phyloP scores from a whole-genome alignment of 2,113 vertebrate species.

The Platysteira castanea region DNA sequence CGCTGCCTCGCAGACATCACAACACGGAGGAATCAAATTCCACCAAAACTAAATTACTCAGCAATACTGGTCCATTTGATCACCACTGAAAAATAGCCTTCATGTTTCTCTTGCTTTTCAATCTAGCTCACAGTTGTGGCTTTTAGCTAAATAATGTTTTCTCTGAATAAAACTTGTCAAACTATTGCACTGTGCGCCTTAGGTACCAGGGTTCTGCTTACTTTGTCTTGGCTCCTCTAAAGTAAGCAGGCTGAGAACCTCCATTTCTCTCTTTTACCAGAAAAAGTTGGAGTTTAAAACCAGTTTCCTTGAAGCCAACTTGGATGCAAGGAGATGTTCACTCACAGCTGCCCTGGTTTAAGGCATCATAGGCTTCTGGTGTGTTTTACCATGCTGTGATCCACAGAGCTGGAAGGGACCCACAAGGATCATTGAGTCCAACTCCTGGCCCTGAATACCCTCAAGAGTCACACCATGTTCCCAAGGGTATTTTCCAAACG shows the following conservation, averaged over 20 bases:
- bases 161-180: neutral
- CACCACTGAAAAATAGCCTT: neutral
- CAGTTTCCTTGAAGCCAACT: neutral
- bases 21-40: slow-evolving; percentile 8
- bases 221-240: neutral
- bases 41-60: slow-evolving; percentile 15
- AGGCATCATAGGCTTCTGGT: neutral
- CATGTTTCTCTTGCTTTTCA: neutral
- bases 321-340: neutral
- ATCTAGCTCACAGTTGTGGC: neutral
- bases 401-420: neutral
- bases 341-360: neutral
- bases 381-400: neutral
- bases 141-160: neutral
- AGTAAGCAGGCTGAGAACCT: neutral
- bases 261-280: neutral
- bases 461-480: neutral
- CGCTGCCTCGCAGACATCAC: neutral
- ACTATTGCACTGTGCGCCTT: neutral
- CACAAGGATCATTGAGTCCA: fast-evolving
- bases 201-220: fast-evolving
- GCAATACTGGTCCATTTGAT: neutral
- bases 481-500: neutral
- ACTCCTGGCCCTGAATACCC: neutral
- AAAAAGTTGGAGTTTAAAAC: neutral